Base-by-base conservation (phyloP, 1,140 invertebrate species). In the Psilanteris sp. region DNA sequence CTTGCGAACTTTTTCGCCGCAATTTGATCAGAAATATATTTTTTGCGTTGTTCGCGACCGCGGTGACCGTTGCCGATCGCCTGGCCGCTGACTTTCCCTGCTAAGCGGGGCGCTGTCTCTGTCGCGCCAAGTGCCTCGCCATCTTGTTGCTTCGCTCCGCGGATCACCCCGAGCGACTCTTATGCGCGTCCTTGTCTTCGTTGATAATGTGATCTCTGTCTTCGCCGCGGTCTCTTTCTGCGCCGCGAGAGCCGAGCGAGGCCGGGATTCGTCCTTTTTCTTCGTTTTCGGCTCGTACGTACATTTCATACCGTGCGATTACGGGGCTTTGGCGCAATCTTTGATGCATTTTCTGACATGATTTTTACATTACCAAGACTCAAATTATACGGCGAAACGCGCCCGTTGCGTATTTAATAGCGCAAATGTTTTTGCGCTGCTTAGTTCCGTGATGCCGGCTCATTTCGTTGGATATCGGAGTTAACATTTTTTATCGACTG, bases 291-390 rank as follows among this genome's bases (percentile, higher is more conserved):
- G 32, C 29, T 41, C 13, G 64, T 68, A 52, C 44, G 15, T 67
- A 66, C 57, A 36, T 46, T 70, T 70, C 54, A 48, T 59, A 70
- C 41, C 66, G 66, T 59, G 66, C 66, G 66, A 59, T 70, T 70
- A 70, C 62, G 54, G 41, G 32, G 36, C 66, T 70, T 70, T 70
- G 66, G 66, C 66, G 66, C 66, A 70, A 70, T 70, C 66, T 70
- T 70, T 70, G 66, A 70, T 70, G 66, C 66, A 59, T 70, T 70
- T 70, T 70, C 54, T 70, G 44, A 70, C 66, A 70, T 59, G 52
- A 70, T 59, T 70, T 70, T 70, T 70, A 59, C 66, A 59, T 59
- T 59, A 59, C 44, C 7, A 14, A 32, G 20, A 46, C 52, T 52
- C 15, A 59, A 59, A 70, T 70, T 70, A 70, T 52, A 67, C 32